Evolutionary conservation across 2,113 vertebrate species (phyloP).

Genomic region (Tringa solitaria): DNA sequence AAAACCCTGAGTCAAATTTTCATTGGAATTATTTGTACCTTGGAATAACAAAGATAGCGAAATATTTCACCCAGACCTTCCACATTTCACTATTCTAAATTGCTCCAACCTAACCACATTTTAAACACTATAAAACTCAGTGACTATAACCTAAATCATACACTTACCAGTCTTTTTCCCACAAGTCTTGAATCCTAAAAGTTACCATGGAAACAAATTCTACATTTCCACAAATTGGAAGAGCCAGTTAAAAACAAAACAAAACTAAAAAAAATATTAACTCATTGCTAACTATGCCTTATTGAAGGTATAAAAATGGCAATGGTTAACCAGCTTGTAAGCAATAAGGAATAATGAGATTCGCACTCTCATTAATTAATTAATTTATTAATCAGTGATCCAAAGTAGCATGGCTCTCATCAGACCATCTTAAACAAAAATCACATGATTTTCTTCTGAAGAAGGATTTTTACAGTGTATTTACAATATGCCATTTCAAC

Average conservation of each 20-base stretch:
- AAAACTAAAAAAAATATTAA: not conserved
- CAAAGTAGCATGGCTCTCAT: not conserved
- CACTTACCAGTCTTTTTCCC: constrained; percentile 1
- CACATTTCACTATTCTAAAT: not conserved
- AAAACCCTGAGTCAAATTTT: not conserved
- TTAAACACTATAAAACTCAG: constrained; percentile 35
- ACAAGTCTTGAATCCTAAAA: not conserved
- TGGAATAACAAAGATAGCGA: not conserved
- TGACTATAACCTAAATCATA: constrained; percentile 20
- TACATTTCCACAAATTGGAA: constrained; percentile 32
- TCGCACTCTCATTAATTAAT: not conserved
- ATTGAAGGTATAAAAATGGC: not conserved
- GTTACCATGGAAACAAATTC: constrained; percentile 69
- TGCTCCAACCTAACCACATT: constrained; percentile 3
- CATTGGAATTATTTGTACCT: not conserved
- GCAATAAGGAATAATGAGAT: not conserved
- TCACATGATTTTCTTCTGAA: not conserved
- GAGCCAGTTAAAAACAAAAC: constrained; percentile 11
- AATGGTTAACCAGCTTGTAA: not conserved
- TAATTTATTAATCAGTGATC: not conserved
- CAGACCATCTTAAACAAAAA: not conserved
- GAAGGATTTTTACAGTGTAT: not conserved
- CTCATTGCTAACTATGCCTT: not conserved
- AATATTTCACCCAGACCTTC: not conserved
- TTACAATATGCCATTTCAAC: not conserved